Base-by-base conservation (phyloP, 2,113 vertebrate genomes). In the Garra rufa region DNA sequence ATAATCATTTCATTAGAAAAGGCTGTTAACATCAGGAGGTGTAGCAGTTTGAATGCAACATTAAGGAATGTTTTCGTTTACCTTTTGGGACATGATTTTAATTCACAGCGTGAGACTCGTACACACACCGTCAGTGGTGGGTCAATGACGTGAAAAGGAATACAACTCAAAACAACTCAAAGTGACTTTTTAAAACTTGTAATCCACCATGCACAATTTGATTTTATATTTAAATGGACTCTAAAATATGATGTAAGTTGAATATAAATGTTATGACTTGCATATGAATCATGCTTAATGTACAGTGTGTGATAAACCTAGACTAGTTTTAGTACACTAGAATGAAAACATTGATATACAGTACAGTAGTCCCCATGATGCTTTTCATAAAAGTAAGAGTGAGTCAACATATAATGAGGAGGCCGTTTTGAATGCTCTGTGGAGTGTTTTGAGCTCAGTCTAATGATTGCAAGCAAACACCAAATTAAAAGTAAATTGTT, bases 1-100 rank as follows among this genome's bases (percentile, higher is more conserved):
- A 82, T 83, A 81, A 90, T 86, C 43, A 65, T 83, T 87, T 76
- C 26, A 87, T 88, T 78, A 85, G 71, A 81, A 76, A 83, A 82
- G 24, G 41, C 48, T 80, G 74, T 55, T 67, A 83, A 59, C 81
- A 65, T 84, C 63, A 55, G 8, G 43, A 82, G 26, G 59, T 83
- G 24, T 83, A 75, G 44, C 43, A 81, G 76, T 82, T 84, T 59
- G 43, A 70, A 80, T 59, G 43, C 7, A 34, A 70, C 74, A 70
- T 74, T 69, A 81, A 76, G 83, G 24, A 69, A 44, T 70, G 74
- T 78, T 81, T 50, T 48, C 7, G 1, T 52, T 81, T 81, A 30
- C 24, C 59, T 67, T 30, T 76, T 63, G 48, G 73, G 82, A 76
- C 82, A 76, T 76, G 71, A 38, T 77, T 84, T 46, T 30, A 43